Conservation (phyloP, 2,797 vertebrate species). For the Limosa lapponica region DNA sequence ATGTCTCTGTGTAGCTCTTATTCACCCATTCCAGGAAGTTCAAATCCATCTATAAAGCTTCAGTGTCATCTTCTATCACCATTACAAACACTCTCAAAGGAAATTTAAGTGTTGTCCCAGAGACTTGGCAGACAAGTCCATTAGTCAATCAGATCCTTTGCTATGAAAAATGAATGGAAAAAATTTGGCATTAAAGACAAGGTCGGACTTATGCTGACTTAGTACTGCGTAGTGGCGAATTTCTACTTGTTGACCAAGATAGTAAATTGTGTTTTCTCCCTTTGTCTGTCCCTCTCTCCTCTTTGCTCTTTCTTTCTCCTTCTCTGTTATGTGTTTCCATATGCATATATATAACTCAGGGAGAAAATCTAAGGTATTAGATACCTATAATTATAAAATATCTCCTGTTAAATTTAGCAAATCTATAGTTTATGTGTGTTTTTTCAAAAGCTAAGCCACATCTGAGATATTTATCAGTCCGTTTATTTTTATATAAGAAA, state of each 20-base stretch:
- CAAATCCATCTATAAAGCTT: background rate
- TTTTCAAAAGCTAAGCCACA: background rate
- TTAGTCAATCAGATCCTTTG: slow-evolving; percentile 20
- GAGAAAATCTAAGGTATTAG: background rate
- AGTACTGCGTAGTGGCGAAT: background rate
- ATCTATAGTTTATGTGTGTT: background rate
- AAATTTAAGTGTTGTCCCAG: slow-evolving; percentile 23
- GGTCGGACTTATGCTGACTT: background rate
- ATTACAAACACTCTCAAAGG: slow-evolving; percentile 7
- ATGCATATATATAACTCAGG: background rate
- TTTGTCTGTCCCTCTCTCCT: background rate
- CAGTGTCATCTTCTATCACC: slow-evolving; percentile 26
- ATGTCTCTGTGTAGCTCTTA: background rate
- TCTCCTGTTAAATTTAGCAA: background rate
- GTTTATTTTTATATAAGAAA: background rate
- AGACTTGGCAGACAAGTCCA: background rate
- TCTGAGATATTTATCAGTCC: background rate
- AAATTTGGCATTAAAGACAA: background rate
- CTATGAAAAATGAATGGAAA: background rate
- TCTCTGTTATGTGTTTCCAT: background rate
- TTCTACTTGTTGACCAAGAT: background rate
- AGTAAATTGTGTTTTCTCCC: background rate
- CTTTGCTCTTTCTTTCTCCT: background rate
- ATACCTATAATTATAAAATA: background rate
- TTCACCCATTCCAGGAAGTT: slow-evolving; percentile 26